phyloP scores from a whole-genome alignment of 2,113 vertebrate genomes.

The Pachypanchax playfairii region DNA sequence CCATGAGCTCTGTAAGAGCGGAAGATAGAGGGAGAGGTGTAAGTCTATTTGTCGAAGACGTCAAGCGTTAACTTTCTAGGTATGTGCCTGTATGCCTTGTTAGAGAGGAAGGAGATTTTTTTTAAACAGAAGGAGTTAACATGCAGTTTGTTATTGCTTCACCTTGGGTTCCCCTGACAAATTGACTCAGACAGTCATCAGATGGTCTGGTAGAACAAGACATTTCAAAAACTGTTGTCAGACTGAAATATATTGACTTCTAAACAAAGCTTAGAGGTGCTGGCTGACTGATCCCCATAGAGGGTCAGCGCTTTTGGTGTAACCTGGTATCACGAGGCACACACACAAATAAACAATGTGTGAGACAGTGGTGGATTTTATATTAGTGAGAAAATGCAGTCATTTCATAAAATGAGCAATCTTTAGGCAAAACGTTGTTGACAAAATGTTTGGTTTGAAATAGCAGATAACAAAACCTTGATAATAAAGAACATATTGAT shows the following conservation, averaged over 20 bases:
- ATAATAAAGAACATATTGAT: no score
- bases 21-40: slow-evolving; percentile 73
- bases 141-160: slow-evolving; percentile 75
- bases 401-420: background rate
- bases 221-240: slow-evolving; percentile 57
- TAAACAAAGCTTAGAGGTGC: slow-evolving; percentile 37
- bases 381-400: background rate
- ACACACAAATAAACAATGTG: background rate
- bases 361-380: no score
- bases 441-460: no score
- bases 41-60: slow-evolving; percentile 82
- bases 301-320: background rate
- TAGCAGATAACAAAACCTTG: no score
- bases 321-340: slow-evolving; percentile 1
- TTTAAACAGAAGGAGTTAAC: slow-evolving; percentile 55
- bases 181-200: slow-evolving; percentile 69
- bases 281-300: slow-evolving; percentile 16
- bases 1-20: slow-evolving; percentile 62
- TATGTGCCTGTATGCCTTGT: slow-evolving; percentile 75
- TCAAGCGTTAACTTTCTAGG: slow-evolving; percentile 83
- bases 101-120: slow-evolving; percentile 59
- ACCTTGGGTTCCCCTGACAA: slow-evolving; percentile 62
- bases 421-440: background rate
- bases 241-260: slow-evolving; percentile 35
- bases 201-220: slow-evolving; percentile 61